Evolutionary conservation across 2,113 vertebrate species (phyloP).

Genomic region (Leptosomus discolor): DNA sequence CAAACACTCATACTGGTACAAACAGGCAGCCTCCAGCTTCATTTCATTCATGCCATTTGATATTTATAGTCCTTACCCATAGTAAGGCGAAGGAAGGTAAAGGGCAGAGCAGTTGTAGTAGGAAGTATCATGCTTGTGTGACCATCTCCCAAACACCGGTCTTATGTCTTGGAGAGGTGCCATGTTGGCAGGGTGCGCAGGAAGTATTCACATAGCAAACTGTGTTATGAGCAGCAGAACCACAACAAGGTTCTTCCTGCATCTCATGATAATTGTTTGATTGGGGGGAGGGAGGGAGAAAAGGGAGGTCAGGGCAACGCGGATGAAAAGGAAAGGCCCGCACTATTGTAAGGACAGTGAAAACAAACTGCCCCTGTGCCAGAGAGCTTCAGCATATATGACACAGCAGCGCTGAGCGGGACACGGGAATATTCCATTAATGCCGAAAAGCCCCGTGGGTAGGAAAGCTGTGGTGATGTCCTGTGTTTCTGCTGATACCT

Average conservation of each 20-base stretch:
- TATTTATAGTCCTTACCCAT: background rate
- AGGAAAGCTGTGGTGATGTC: background rate
- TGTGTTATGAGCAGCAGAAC: conserved; percentile 55
- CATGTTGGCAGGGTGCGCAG: conserved; percentile 31
- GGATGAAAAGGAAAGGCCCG: background rate
- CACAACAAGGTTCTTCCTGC: conserved; percentile 63
- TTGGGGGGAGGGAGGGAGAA: background rate
- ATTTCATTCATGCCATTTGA: background rate
- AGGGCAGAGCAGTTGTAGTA: conserved; percentile 34
- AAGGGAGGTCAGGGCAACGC: background rate
- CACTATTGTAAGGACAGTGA: background rate
- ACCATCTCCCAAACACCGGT: background rate
- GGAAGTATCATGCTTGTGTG: conserved; percentile 23
- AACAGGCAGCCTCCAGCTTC: background rate
- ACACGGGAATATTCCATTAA: background rate
- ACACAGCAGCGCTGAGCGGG: background rate
- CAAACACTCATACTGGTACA: background rate
- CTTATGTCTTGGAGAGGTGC: conserved; percentile 7
- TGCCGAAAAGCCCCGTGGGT: background rate
- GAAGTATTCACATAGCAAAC: conserved; percentile 56
- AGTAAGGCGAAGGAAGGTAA: background rate
- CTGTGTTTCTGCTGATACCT: background rate
- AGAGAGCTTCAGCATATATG: background rate
- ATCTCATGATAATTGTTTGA: conserved; percentile 27
- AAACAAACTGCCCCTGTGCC: background rate